Evolutionary conservation across 64 coral and sea anemone genomes (phyloP), one percentile per base, ranked within the genome.

Genomic region (Stichodactyla mertensii): DNA sequence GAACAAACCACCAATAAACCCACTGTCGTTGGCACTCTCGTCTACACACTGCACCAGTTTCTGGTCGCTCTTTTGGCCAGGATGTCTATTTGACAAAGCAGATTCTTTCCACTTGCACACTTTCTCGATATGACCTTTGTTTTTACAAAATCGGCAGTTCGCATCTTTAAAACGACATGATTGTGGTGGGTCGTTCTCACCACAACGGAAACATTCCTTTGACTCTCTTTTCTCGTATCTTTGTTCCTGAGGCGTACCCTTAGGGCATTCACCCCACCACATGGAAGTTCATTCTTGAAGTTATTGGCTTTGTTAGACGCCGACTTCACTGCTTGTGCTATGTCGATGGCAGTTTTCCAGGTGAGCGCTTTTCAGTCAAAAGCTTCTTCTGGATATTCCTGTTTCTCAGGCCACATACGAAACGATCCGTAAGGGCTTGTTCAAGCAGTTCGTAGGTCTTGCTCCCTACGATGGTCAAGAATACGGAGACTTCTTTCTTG

Each of bases 221-320:
- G 36, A 2, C 16, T 18, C 10, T 83, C 82, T 55, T 55, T 52
- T 52, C 53, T 15, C 31, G 31, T 15, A 52, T 14, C 23, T 18
- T 52, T 83, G 20, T 7, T n/a, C 82, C 59, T 55, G 19, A 15
- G 59, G 27, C 82, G 84, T 85, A 60, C 16, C 55, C 14, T 61
- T 26, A 85, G 55, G 20, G n/a, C 83, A 23, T 85, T 85, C 20
- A 85, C 55, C 55, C 64, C 83, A 85, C n/a, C 18, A 15, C 52
- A 80, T 27, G 78, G 78, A 45, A 45, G 36, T 45, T 45, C 36
- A 45, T 45, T 45, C 36, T 45, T 45, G 36, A 2, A 45, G 36
- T 45, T 45, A 45, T 45, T 45, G 36, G 36, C 36, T 45, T 45
- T 45, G 36, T 45, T 4, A 45, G 1, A 1, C 36, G 36, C 36